Conservation (phyloP, 2,888 invertebrate genomes). For the Pachycephus smyrnensis region DNA sequence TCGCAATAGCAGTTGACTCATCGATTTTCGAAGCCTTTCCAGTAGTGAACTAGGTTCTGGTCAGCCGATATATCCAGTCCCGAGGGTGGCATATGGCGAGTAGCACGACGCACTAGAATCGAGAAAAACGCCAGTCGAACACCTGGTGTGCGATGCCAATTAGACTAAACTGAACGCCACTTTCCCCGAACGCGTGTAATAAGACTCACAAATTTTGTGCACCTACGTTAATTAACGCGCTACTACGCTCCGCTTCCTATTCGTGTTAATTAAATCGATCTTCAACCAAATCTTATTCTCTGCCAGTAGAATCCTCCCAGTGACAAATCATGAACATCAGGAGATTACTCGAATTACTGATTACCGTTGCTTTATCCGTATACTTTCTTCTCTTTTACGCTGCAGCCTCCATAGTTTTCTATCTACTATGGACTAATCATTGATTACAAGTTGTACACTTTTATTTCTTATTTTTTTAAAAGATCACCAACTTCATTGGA, state of each 20-base stretch:
- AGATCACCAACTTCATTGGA: not conserved
- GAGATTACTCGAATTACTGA: slow-evolving; percentile 51
- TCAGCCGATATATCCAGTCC: not conserved
- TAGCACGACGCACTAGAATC: not conserved
- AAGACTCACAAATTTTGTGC: not conserved
- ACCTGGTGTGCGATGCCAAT: not conserved
- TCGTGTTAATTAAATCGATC: slow-evolving; percentile 18
- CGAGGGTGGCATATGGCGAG: slow-evolving; percentile 3
- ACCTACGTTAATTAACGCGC: not conserved
- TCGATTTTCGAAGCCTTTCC: slow-evolving; percentile 56
- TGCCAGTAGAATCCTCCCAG: not conserved
- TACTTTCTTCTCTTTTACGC: slow-evolving; percentile 60
- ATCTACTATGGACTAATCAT: slow-evolving; percentile 48
- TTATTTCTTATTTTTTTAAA: not conserved
- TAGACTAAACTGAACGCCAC: not conserved
- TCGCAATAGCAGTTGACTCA: slow-evolving; percentile 33
- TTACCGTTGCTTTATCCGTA: slow-evolving; percentile 53
- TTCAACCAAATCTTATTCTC: not conserved
- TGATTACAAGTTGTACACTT: not conserved
- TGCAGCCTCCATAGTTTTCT: slow-evolving; percentile 47
- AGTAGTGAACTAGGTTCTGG: not conserved
- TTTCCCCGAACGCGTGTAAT: not conserved
- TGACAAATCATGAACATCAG: slow-evolving; percentile 38
- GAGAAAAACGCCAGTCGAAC: not conserved
- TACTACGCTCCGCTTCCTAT: slow-evolving; percentile 18